phyloP scores from a whole-genome alignment of 2,797 vertebrate species.

The Coregonus sp. region DNA sequence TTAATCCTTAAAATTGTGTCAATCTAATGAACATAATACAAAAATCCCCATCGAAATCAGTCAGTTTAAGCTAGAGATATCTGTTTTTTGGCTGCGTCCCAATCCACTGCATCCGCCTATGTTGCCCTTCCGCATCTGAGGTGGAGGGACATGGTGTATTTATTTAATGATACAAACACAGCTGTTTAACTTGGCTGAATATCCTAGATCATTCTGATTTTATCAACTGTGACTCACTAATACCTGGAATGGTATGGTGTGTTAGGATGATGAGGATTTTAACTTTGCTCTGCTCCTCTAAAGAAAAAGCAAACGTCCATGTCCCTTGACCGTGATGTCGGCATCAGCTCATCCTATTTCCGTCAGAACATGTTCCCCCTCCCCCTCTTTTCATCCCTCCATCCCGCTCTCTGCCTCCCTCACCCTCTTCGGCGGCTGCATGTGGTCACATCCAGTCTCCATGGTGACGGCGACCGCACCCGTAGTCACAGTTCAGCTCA shows the following conservation, averaged over 20 bases:
- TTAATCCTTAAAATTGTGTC: background rate
- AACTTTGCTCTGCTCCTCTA: background rate
- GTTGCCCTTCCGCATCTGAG: too few relatives aligned
- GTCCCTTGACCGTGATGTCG: background rate
- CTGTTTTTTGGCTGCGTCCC: too few relatives aligned
- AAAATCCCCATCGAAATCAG: too few relatives aligned
- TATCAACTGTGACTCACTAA: background rate
- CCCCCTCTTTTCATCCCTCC: background rate
- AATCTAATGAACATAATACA: too few relatives aligned
- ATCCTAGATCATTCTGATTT: background rate
- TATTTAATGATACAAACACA: background rate
- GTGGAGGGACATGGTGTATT: background rate
- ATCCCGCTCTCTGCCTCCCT: background rate
- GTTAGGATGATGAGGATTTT: background rate
- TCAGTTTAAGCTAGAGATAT: too few relatives aligned
- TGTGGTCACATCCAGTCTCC: slow-evolving; percentile 19
- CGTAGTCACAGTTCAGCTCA: background rate
- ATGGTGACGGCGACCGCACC: slow-evolving; percentile 25
- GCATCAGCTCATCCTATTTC: slow-evolving; percentile 7
- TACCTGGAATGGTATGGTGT: background rate
- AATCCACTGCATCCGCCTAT: too few relatives aligned
- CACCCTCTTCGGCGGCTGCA: background rate
- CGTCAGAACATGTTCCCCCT: background rate
- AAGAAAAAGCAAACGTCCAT: background rate
- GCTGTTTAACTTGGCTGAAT: background rate